Conservation (phyloP, 2,888 invertebrate genomes). For the Epsilonema sp. region DNA sequence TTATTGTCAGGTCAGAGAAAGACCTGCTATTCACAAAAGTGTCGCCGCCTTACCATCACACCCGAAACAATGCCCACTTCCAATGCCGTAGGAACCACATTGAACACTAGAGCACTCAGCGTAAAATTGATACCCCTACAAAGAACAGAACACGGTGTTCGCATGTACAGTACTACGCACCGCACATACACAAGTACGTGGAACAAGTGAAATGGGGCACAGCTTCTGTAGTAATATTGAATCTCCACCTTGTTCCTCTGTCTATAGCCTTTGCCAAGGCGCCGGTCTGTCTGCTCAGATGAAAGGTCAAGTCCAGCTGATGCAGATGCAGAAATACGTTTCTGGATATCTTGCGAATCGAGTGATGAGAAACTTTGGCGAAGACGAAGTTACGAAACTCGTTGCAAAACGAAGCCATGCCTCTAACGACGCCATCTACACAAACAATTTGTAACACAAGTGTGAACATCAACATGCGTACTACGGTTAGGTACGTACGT, state of each 20-base stretch:
- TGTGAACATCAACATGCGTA: too few relatives aligned
- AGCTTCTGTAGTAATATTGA: too few relatives aligned
- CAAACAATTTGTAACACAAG: too few relatives aligned
- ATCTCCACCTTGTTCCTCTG: conserved; percentile 35
- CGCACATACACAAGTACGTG: too few relatives aligned
- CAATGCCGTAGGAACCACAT: conserved; percentile 81
- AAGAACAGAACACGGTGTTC: too few relatives aligned
- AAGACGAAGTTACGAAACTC: conserved; percentile 93
- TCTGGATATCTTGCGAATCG: conserved; percentile 73
- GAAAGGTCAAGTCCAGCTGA: conserved; percentile 62
- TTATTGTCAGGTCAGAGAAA: too few relatives aligned
- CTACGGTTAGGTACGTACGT: too few relatives aligned
- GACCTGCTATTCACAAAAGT: too few relatives aligned
- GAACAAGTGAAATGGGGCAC: too few relatives aligned
- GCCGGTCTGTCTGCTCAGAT: conserved; percentile 80
- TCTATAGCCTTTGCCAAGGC: conserved; percentile 63
- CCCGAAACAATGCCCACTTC: conserved; percentile 71
- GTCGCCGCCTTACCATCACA: conserved; percentile 64
- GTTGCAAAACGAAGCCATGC: conserved; percentile 73
- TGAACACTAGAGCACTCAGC: conserved; percentile 85
- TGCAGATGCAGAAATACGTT: conserved; percentile 91
- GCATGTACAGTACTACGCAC: too few relatives aligned
- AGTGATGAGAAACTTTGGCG: conserved; percentile 87
- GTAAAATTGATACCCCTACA: conserved; percentile 86
- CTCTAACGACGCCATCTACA: conserved; percentile 87